A percentile compares a stretch with the other conserved stretches of the same genome.
Conservation (phyloP, 2,888 invertebrate genomes). For the Eupithecia vulgata region DNA sequence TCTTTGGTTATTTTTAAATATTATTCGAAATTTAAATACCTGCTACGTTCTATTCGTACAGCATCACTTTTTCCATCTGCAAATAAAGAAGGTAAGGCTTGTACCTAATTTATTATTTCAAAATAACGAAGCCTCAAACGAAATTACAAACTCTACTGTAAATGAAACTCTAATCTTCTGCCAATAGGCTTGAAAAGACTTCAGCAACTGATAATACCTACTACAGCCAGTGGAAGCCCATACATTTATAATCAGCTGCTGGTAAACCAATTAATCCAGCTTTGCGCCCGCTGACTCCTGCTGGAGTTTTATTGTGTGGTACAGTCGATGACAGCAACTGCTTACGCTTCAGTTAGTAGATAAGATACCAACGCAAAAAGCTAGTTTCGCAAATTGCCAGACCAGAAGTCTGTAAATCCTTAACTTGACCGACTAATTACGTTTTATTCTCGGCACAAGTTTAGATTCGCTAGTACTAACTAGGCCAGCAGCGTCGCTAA, state of each 20-base stretch:
- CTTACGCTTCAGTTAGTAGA: neutral
- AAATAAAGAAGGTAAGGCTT: too few relatives aligned
- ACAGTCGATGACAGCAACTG: slow-evolving; percentile 3
- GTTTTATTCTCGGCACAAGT: neutral
- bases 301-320: slow-evolving; percentile 20
- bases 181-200: slow-evolving; percentile 12
- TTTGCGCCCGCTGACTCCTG: slow-evolving; percentile 18
- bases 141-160: neutral
- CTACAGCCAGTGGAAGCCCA: neutral
- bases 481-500: neutral
- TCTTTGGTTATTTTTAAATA: too few relatives aligned
- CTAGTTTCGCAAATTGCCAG: too few relatives aligned
- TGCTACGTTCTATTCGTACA: neutral
- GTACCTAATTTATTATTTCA: neutral
- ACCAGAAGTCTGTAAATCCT: too few relatives aligned
- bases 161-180: slow-evolving; percentile 3
- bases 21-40: too few relatives aligned
- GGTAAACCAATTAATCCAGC: slow-evolving; percentile 30
- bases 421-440: too few relatives aligned
- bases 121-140: neutral
- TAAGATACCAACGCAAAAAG: too few relatives aligned
- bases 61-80: neutral
- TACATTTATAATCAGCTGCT: slow-evolving; percentile 21
- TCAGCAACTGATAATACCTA: neutral
- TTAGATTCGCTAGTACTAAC: neutral